Evolutionary conservation across 2,113 vertebrate genomes (phyloP), one percentile per base, ranked within the genome.

Genomic region (Mungos mungo): DNA sequence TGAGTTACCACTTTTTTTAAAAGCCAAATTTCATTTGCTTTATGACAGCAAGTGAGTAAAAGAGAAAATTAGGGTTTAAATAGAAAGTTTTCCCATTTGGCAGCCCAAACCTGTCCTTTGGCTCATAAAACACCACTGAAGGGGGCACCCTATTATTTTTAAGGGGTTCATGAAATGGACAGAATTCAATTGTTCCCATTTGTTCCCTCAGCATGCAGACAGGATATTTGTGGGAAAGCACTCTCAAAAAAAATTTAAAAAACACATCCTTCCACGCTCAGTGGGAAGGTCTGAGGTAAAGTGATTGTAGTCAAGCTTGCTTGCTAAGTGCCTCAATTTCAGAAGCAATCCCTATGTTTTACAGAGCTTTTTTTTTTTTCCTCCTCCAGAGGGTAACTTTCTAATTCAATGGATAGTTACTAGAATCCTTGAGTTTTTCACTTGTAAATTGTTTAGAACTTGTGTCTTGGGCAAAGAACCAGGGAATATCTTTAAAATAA

Each of bases 1-100:
- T 94, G 94, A 97, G 68, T 98, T 98, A 74, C 88, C 79, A 96
- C 97, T 97, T 97, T 98, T 98, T 97, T 88, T 88, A 84, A 97
- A 96, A 97, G 96, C 92, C 88, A 95, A 87, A 97, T 97, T 97
- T 98, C 77, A 97, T 97, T 97, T 97, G 82, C 93, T 97, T 97
- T 98, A 91, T 97, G 96, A 80, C 69, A 79, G 88, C 45, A 81
- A 95, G 89, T 4, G 90, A 87, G 60, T 54, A 74, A 88, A 96
- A 92, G 93, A 92, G 93, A 98, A 97, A 97, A 97, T 94, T 86
- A 84, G 68, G 50, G 72, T 90, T 98, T 97, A 91, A 97, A 94
- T 95, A 95, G 93, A 98, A 96, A 80, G 71, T 96, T 86, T 68
- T 94, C 76, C 88, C 63, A 71, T 52, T 92, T 96, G 88, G 90